These are phyloP conservation scores for Pithys albifrons DNA, from an alignment of 2,113 vertebrate species.

Conservation along the genomic window DNA sequence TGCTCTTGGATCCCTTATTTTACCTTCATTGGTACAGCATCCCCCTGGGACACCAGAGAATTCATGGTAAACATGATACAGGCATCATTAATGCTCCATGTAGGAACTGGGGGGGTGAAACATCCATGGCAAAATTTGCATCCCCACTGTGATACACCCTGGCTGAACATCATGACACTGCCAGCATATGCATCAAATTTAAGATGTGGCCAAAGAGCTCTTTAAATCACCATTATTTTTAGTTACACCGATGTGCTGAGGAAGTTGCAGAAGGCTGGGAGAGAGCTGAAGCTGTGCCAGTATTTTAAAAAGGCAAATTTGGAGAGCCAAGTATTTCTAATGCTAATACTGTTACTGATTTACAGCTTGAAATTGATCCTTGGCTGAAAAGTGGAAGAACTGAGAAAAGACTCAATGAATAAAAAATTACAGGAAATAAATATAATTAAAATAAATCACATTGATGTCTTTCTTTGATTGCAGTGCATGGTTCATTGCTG, in stretches of 20 bases:
- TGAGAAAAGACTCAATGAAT: conserved; percentile 23
- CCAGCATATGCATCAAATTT: neutral
- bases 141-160: fast-evolving
- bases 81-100: neutral
- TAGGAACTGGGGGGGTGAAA: neutral
- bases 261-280: neutral
- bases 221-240: neutral
- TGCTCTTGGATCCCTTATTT: neutral
- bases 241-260: neutral
- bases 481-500: neutral
- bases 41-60: neutral
- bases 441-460: conserved; percentile 42
- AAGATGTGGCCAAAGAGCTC: neutral
- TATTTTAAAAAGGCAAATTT: neutral
- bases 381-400: conserved; percentile 9
- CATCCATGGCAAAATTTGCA: neutral
- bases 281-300: neutral
- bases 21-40: neutral
- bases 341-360: neutral
- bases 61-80: fast-evolving
- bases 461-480: conserved; percentile 27
- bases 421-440: conserved; percentile 52
- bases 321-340: conserved; percentile 8
- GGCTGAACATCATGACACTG: neutral
- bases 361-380: conserved; percentile 42